Base-by-base conservation (phyloP, 2,797 vertebrate species). In the Tangara arthus region DNA sequence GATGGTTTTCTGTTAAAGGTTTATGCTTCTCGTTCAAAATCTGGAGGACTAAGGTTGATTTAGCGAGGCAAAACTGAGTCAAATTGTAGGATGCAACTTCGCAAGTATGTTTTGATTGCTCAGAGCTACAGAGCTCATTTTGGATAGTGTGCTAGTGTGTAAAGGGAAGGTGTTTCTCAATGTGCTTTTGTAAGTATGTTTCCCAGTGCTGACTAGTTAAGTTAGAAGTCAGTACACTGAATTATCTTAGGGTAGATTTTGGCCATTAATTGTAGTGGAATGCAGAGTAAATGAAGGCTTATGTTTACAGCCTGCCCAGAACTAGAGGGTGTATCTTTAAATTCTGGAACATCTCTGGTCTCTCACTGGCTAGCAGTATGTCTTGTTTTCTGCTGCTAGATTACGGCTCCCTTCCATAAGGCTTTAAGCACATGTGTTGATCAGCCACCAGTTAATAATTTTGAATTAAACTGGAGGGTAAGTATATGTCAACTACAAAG, bases 391-490 rank as follows among this genome's bases (percentile, higher is more conserved):
- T 1, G 8, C 66, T 83, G 20, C 57, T 83, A 28, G 50, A 16
- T 78, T 93, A 65, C 0, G 1, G 50, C 69, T 94, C 80, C 0
- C 0, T 77, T 87, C 71, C 49, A 7, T 52, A 79, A 59, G 12
- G 34, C 65, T 64, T 87, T 75, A 93, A 93, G 56, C 52, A 15
- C 12, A 23, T 50, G 55, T 66, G 87, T 82, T 93, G 75, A 91
- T 92, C 60, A 91, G 32, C 71, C 56, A n/a, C 47, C 60, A 85
- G 42, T 91, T 79, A 87, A 82, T 75, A 46, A 56, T 50, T 91
- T 75, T 78, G 47, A 91, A 69, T 90, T 61, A 90, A 94, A 83
- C 57, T 75, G 82, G 82, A 49, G 44, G 12, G 15, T 65, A 90
- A 75, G 24, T 65, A 12, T 61, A 26, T 53, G 34, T 55, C 53